A percentile compares a stretch with the other conserved stretches of the same genome.
Conservation (phyloP, 2,113 vertebrate genomes). For the Pyrgilauda ruficollis region DNA sequence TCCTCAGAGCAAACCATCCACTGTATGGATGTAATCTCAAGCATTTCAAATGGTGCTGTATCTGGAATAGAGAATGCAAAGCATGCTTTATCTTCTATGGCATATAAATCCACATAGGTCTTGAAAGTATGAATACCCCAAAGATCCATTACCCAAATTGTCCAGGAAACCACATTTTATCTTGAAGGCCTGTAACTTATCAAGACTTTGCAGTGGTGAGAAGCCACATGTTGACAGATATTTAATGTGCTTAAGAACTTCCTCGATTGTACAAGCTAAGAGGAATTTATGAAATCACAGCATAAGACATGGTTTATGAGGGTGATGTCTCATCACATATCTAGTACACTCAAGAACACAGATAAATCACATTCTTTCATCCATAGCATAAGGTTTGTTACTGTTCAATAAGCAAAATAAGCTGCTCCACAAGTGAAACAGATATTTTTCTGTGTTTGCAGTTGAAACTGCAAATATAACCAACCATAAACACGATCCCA, state of each 20-base stretch:
- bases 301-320: background rate
- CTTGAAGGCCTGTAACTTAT: background rate
- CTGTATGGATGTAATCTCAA: background rate
- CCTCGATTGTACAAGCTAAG: background rate
- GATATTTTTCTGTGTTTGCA: background rate
- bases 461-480: slow-evolving; percentile 1
- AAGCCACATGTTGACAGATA: background rate
- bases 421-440: slow-evolving; percentile 27
- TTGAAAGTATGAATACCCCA: slow-evolving; percentile 15
- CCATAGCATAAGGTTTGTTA: slow-evolving; percentile 10
- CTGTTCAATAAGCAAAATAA: slow-evolving; percentile 36
- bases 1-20: slow-evolving; percentile 4
- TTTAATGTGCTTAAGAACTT: background rate
- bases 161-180: background rate
- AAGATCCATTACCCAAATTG: slow-evolving; percentile 19
- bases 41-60: slow-evolving; percentile 12
- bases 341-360: background rate
- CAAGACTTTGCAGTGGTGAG: background rate
- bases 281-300: background rate
- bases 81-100: background rate
- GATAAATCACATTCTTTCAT: slow-evolving; percentile 45
- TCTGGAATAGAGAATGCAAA: background rate
- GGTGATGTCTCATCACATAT: background rate
- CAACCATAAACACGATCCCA: slow-evolving; percentile 8
- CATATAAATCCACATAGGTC: slow-evolving; percentile 6